Conservation (phyloP, 1,140 invertebrate genomes). For the Octopus sinensis region DNA sequence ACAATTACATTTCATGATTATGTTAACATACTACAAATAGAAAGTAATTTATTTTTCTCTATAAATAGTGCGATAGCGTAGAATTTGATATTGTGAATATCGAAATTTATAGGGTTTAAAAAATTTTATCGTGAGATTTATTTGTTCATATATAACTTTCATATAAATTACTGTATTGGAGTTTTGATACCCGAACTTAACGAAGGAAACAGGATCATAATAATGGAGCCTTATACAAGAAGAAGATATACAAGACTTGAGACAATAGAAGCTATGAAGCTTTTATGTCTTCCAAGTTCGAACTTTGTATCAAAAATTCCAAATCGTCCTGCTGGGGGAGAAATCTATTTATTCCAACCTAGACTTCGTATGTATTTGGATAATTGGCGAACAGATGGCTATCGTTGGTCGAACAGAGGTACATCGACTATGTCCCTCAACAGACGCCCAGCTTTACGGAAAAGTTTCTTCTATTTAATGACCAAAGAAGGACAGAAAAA, state of each 20-base stretch:
- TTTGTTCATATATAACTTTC: too few relatives aligned
- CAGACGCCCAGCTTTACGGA: background rate
- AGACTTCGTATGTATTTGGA: background rate
- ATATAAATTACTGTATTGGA: too few relatives aligned
- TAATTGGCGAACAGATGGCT: background rate
- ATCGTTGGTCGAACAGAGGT: background rate
- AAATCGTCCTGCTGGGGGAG: background rate
- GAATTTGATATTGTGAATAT: too few relatives aligned
- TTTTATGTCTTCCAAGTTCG: background rate
- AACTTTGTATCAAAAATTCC: background rate
- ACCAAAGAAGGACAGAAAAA: background rate
- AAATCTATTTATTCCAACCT: background rate
- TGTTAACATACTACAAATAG: too few relatives aligned
- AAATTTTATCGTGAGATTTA: too few relatives aligned
- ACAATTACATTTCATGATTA: too few relatives aligned
- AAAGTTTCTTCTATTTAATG: conserved; percentile 4
- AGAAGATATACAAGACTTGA: background rate
- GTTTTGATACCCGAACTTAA: too few relatives aligned
- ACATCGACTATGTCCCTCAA: background rate
- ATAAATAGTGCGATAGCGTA: too few relatives aligned
- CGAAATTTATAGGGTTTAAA: too few relatives aligned
- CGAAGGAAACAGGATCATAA: too few relatives aligned
- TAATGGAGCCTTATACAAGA: background rate
- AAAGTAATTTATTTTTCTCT: too few relatives aligned
- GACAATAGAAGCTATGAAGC: background rate